Evolutionary conservation across 2,888 invertebrate species (phyloP).

Genomic region (Epirrhoe tristata): DNA sequence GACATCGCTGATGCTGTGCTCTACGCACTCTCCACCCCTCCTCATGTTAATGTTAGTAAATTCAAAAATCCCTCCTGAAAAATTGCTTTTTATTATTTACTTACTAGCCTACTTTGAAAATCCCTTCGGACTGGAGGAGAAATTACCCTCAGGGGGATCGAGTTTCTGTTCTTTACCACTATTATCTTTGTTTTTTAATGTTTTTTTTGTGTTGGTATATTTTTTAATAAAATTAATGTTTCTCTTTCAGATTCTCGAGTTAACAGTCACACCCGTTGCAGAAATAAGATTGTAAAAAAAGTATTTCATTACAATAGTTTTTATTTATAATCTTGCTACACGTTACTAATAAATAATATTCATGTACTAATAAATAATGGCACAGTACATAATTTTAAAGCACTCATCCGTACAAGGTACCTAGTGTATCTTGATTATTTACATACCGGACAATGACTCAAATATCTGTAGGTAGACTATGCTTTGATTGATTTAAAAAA

Average conservation of each 20-base stretch:
- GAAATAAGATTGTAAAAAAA: slow-evolving; percentile 27
- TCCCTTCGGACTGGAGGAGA: too few species aligned
- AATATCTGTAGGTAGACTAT: too few species aligned
- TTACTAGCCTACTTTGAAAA: too few species aligned
- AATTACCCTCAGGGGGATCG: too few species aligned
- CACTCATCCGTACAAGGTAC: too few species aligned
- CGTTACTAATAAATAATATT: neutral
- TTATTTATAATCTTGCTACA: neutral
- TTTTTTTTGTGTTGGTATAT: neutral
- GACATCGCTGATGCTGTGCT: slow-evolving; percentile 87
- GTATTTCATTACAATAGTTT: slow-evolving; percentile 12
- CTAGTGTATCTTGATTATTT: too few species aligned
- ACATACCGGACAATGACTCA: too few species aligned
- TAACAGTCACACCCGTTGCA: slow-evolving; percentile 36
- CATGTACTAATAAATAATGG: slow-evolving; percentile 37
- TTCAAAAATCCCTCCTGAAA: too few species aligned
- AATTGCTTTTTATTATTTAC: too few species aligned
- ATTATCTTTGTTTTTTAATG: neutral
- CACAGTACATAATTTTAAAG: slow-evolving; percentile 36
- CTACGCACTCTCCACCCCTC: slow-evolving; percentile 86
- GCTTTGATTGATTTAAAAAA: too few species aligned
- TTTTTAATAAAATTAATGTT: neutral
- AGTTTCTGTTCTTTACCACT: too few species aligned
- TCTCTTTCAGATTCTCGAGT: slow-evolving; percentile 41
- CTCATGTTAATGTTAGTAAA: slow-evolving; percentile 76